Conservation (phyloP, 2,113 vertebrate species). For the Mustela lutreola region DNA sequence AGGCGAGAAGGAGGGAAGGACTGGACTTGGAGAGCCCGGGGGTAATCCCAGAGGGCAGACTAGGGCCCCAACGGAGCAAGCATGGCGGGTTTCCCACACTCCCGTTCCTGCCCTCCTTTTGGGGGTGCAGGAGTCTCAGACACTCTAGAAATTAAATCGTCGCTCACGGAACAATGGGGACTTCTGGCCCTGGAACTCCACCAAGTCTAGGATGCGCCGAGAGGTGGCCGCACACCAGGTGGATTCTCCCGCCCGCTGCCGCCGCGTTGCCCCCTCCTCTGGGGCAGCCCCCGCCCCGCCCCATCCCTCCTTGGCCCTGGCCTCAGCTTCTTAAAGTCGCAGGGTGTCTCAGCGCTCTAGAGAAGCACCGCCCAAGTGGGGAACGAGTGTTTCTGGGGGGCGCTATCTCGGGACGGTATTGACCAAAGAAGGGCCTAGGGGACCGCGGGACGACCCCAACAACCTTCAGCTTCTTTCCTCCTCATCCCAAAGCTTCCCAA, state of each 20-base stretch:
- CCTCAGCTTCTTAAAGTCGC: conserved; percentile 78
- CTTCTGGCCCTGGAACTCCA: neutral
- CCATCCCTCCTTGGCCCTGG: neutral
- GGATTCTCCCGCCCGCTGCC: fast-evolving
- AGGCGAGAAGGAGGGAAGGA: no score
- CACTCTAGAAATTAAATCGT: neutral
- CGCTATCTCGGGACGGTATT: neutral
- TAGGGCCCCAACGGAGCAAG: neutral
- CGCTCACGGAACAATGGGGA: neutral
- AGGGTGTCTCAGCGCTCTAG: conserved; percentile 53
- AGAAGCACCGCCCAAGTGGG: conserved; percentile 61
- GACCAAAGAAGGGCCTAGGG: conserved; percentile 54
- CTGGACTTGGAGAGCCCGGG: neutral
- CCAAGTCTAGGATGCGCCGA: neutral
- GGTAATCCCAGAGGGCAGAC: neutral
- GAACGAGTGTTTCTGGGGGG: neutral
- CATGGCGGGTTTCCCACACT: neutral
- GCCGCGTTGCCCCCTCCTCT: fast-evolving
- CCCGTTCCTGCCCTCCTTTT: neutral
- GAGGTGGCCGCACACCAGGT: fast-evolving
- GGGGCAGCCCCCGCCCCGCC: conserved; percentile 61
- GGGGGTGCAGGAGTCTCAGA: neutral
- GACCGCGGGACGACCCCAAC: neutral
- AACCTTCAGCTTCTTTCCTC: neutral
- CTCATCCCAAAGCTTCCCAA: neutral